Percentiles rank a stretch among this genome's conserved stretches.
Conservation (phyloP, 2,888 invertebrate species). For the Apocheima hispidaria region DNA sequence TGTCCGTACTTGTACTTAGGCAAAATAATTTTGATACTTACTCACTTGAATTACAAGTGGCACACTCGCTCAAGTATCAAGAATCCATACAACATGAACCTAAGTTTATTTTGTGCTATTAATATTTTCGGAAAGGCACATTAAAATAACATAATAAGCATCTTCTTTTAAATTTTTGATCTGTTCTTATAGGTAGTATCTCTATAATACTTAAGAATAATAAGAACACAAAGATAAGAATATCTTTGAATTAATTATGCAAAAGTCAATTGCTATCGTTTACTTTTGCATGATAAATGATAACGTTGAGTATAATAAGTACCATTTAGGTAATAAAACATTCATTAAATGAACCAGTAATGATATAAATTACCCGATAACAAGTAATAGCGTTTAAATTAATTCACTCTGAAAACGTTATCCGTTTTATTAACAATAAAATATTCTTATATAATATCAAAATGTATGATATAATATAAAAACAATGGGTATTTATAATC, state of each 20-base stretch:
- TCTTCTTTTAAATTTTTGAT: too few species aligned
- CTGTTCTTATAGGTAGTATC: too few species aligned
- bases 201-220: too few species aligned
- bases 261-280: background rate
- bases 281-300: slow-evolving; percentile 11
- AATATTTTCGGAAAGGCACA: too few species aligned
- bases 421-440: slow-evolving; percentile 22
- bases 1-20: slow-evolving; percentile 49
- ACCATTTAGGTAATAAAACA: slow-evolving; percentile 25
- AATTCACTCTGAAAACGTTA: slow-evolving; percentile 25
- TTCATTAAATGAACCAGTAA: slow-evolving; percentile 25
- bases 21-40: slow-evolving; percentile 50
- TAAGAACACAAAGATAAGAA: background rate
- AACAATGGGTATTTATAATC: slow-evolving; percentile 2
- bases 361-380: slow-evolving; percentile 19
- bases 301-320: slow-evolving; percentile 15
- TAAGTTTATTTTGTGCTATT: too few species aligned
- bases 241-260: slow-evolving; percentile 7
- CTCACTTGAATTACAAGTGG: too few species aligned
- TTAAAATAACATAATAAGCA: too few species aligned
- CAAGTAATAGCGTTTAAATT: slow-evolving; percentile 23
- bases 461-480: slow-evolving; percentile 1
- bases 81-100: background rate
- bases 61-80: background rate
- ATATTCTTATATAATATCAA: slow-evolving; percentile 21